Base-by-base conservation (phyloP, 2,797 vertebrate genomes). In the Liasis olivaceus region DNA sequence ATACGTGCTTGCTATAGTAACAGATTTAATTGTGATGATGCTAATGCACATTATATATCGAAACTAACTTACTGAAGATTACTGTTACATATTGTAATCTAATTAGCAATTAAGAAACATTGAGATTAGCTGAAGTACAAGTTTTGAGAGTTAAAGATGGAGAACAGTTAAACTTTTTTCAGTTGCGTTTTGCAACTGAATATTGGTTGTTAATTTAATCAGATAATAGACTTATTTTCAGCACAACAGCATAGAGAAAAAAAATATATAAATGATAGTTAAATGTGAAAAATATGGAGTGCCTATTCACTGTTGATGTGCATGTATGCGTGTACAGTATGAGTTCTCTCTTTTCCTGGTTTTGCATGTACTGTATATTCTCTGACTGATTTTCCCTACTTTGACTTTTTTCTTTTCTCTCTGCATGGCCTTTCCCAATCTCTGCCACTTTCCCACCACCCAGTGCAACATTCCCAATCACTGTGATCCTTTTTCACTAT, bases 11-110 rank as follows among this genome's bases (percentile, higher is more conserved):
- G 42, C 20, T 42, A 24, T 47, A 47, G 72, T 81, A 81, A 42
- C 36, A 81, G 22, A 4, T 94, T 95, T 95, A 95, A 93, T 94
- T 95, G 94, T 81, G 69, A 89, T 93, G 93, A 95, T 94, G 17
- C 87, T 89, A 91, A 87, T 69, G 58, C 0, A 0, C 54, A 56
- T 90, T 89, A 87, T 95, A 2, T 93, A 72, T 87, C 89, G 88
- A 63, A 92, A 14, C 26, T 91, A 77, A 54, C 31, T 92, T 90
- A 28, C 85, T 63, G 72, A 47, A 91, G 11, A 88, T 95, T 84
- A 86, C 54, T 94, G 24, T 85, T 60, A 5, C 92, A 17, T 59
- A 91, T 60, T 95, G 2, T 86, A 36, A 47, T 93, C 95, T 87
- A 95, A 93, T 81, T 77, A 77, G 88, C 24, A 12, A 81, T 81